Evolutionary conservation across 2,888 invertebrate genomes (phyloP), one percentile per base, ranked within the genome.

Genomic region (Globia sparganii): DNA sequence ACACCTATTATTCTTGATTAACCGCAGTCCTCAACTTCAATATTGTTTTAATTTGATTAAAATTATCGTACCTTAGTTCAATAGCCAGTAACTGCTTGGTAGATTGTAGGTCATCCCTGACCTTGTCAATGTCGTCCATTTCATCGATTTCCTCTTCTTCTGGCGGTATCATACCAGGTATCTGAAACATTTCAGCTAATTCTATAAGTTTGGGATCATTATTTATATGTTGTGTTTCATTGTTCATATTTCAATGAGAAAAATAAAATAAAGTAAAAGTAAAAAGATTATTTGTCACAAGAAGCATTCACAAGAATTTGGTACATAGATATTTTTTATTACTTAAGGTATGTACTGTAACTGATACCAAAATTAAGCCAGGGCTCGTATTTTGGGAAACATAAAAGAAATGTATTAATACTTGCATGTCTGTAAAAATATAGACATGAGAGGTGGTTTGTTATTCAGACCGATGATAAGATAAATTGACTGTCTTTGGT

Each of bases 21-120:
- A 6, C 34, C 15, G 15, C 37, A 37, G 64, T 64, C n/a, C 8
- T n/a, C 37, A 15, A 64, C 8, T n/a, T 37, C 8, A 64, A 34
- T 37, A 62, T 37, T 34, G 61, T 31, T 61, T 61, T 25, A 11
- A 25, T 61, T 31, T 59, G 18, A 31, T 31, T 8, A 18, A 28
- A 28, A 59, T 59, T 0, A 31, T 28, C 15, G 1, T 91, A 96
- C 97, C 97, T 97, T 87, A 99, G 95, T 95, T 99, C 99, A 78
- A 98, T 97, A 25, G 99, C 99, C 81, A 99, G 95, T 97, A 99
- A 97, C 95, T 99, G 99, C 94, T 99, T 99, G 13, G 99, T 99
- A 78, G 99, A 99, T 92, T 99, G 99, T 59, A 99, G 97, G 93
- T 99, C 99, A 91, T 99, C 99, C 87, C 99, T 97, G 31, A 99